Evolutionary conservation across 2,113 vertebrate species (phyloP), one percentile per base, ranked within the genome.

Genomic region (Oncorhynchus kisutch): DNA sequence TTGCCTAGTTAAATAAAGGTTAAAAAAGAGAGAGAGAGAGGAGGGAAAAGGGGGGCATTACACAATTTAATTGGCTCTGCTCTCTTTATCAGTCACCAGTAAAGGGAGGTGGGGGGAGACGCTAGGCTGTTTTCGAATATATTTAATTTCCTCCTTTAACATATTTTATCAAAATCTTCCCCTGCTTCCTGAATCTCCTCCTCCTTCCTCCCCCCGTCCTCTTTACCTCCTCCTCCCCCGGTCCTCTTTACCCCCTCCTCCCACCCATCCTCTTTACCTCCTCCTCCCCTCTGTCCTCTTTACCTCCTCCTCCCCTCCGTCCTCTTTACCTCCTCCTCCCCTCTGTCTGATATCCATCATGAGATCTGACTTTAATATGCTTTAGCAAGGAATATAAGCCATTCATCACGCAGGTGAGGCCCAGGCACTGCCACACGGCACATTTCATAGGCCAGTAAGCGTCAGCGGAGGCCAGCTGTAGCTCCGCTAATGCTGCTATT

Each of bases 111-210:
- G 29, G 9, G 24, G 25, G 59, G 14, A 49, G 70, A 34, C 16
- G 67, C 22, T 48, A 31, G n/a, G 62, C 51, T 69, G 81, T 72
- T 86, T 91, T 87, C 85, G 71, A 82, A 82, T 87, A 92, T 92
- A 84, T 86, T 92, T 90, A 91, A 94, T 93, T 91, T 94, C 88
- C 91, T 90, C 78, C 78, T 77, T 78, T 88, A 90, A 82, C 89
- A 93, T 91, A 90, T 91, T 92, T 92, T 82, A 91, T 89, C 82
- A 84, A 82, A 89, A 74, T 22, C 71, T 77, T 76, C 57, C 18
- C 29, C 29, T 67, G 67, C 83, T 81, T 57, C 72, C 76, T 54
- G 78, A 84, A 75, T 73, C 72, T 78, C 54, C 48, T 51, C 34
- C 25, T 16, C 57, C 66, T 31, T 57, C 18, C 78, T 31, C 64